These are phyloP conservation scores for Hycleus cichorii DNA, from an alignment of 1,140 invertebrate genomes.

Conservation along the genomic window DNA sequence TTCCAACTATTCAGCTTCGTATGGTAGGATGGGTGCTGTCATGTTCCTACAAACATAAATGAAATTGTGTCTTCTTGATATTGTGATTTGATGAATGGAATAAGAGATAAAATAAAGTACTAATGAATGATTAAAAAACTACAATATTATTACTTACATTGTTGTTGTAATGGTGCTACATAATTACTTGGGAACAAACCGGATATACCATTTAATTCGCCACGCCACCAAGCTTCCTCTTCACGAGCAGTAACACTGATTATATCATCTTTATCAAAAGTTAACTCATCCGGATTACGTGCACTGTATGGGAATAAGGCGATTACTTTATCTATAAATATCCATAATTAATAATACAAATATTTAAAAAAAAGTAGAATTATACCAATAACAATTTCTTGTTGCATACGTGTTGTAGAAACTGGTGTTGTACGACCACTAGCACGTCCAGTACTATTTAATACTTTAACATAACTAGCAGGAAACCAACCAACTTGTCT, in stretches of 20 bases:
- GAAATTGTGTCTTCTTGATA: neutral
- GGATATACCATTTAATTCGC: constrained; percentile 77
- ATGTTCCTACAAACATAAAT: constrained; percentile 34
- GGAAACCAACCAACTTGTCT: constrained; percentile 96
- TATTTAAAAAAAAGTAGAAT: neutral
- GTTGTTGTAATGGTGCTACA: constrained; percentile 55
- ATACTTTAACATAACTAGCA: constrained; percentile 89
- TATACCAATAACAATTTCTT: constrained; percentile 47
- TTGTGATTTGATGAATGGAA: neutral
- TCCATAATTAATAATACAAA: neutral
- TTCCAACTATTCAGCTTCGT: constrained; percentile 32
- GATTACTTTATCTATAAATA: constrained; percentile 74
- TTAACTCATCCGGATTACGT: constrained; percentile 89
- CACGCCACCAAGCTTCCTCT: constrained; percentile 94
- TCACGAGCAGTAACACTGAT: constrained; percentile 86
- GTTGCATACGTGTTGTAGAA: constrained; percentile 52
- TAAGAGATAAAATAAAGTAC: neutral
- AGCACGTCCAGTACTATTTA: constrained; percentile 54
- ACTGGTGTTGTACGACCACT: constrained; percentile 69
- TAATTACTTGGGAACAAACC: constrained; percentile 92
- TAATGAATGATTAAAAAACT: neutral
- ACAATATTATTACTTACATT: constrained; percentile 48
- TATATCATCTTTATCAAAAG: constrained; percentile 88
- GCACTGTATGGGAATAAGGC: constrained; percentile 89
- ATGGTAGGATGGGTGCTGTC: constrained; percentile 40